phyloP scores from a whole-genome alignment of 1,140 invertebrate species.

The Papilio machaon region DNA sequence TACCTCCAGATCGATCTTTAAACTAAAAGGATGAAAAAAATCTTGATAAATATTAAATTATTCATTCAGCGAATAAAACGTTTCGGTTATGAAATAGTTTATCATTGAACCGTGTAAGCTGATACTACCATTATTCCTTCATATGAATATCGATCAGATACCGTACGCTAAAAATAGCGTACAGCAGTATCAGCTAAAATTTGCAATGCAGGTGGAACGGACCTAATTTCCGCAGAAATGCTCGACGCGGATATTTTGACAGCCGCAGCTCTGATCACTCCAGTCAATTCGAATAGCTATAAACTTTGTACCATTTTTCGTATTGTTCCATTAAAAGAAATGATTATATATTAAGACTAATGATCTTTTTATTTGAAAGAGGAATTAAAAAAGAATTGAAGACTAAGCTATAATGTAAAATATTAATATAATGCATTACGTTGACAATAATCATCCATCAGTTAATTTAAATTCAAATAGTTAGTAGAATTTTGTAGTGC shows the following conservation, averaged over 20 bases:
- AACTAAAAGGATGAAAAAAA: too few species aligned
- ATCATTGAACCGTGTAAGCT: not conserved
- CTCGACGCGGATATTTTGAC: constrained; percentile 34
- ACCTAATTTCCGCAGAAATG: constrained; percentile 31
- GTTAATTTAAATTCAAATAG: too few species aligned
- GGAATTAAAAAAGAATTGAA: too few species aligned
- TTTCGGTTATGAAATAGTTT: not conserved
- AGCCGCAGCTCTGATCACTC: constrained; percentile 26
- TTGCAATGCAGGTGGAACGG: constrained; percentile 32
- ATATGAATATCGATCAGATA: constrained; percentile 18
- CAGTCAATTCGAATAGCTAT: constrained; percentile 5
- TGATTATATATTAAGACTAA: too few species aligned
- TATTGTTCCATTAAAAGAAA: not conserved
- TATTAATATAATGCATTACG: too few species aligned
- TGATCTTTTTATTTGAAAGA: not conserved
- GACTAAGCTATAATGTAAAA: too few species aligned
- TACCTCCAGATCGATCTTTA: too few species aligned
- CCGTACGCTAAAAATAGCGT: constrained; percentile 14
- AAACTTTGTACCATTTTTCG: not conserved
- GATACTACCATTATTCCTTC: not conserved
- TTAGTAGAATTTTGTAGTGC: not conserved
- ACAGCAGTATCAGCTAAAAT: constrained; percentile 20
- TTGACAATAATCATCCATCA: too few species aligned
- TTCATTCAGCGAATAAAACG: not conserved
- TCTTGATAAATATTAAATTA: too few species aligned